These are phyloP conservation scores for Morelia viridis DNA, from an alignment of 2,797 vertebrate genomes.

Conservation along the genomic window DNA sequence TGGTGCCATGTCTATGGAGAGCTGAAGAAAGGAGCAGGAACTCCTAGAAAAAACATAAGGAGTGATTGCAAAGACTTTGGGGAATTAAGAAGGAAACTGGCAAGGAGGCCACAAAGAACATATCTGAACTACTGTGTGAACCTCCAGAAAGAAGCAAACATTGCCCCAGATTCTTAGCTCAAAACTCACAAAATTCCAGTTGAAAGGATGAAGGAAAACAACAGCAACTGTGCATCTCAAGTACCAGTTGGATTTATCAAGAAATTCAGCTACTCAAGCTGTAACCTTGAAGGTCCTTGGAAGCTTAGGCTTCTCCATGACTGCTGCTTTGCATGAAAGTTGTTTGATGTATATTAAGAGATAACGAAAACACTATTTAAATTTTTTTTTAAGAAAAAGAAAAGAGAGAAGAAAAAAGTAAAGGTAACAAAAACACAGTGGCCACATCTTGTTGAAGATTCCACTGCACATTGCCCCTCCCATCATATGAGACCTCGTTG, in stretches of 20 bases:
- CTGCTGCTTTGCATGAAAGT: constrained; percentile 80
- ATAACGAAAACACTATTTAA: constrained; percentile 76
- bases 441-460: constrained; percentile 56
- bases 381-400: constrained; percentile 6
- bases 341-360: constrained; percentile 76
- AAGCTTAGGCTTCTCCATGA: constrained; percentile 62
- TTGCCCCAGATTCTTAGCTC: constrained; percentile 49
- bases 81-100: constrained; percentile 54
- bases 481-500: neutral
- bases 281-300: constrained; percentile 32
- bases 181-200: constrained; percentile 22
- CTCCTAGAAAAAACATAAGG: constrained; percentile 52
- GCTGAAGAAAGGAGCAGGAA: constrained; percentile 79
- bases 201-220: constrained; percentile 42
- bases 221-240: constrained; percentile 10
- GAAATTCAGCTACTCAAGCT: constrained; percentile 34
- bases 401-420: constrained; percentile 35
- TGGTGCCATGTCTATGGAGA: constrained; percentile 92
- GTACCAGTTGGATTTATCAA: constrained; percentile 20
- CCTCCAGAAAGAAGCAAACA: constrained; percentile 45
- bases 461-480: constrained; percentile 53
- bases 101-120: constrained; percentile 53
- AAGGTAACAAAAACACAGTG: constrained; percentile 63
- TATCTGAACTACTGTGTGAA: constrained; percentile 29
- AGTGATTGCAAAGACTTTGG: constrained; percentile 50